These are phyloP conservation scores for Gallinago jamesoni DNA, from an alignment of 2,113 vertebrate species.

Conservation along the genomic window DNA sequence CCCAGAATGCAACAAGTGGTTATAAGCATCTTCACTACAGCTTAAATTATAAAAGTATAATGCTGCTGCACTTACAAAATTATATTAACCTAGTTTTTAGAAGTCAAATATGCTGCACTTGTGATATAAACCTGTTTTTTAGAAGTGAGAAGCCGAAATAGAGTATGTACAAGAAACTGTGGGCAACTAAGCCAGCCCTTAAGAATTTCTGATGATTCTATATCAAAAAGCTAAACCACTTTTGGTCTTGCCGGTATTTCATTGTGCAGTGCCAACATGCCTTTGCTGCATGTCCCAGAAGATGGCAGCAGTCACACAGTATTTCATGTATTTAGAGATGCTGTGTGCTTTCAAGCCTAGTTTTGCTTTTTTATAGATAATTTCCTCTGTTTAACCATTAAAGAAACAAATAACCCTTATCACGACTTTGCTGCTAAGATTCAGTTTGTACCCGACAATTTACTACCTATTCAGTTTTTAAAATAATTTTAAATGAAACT, in stretches of 20 bases:
- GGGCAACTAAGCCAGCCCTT: not conserved
- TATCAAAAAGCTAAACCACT: not conserved
- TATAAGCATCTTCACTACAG: not conserved
- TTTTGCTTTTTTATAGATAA: not conserved
- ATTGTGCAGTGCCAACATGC: not conserved
- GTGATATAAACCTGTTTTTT: not conserved
- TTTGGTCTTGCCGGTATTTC: not conserved
- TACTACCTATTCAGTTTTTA: not conserved
- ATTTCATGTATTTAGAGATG: fast-evolving
- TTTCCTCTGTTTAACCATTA: not conserved
- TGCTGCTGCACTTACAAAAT: not conserved
- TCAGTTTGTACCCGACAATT: not conserved
- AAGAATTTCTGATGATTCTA: not conserved
- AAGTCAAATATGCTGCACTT: not conserved
- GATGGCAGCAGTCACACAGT: constrained; percentile 57
- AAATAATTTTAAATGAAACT: not conserved
- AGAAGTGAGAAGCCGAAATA: not conserved
- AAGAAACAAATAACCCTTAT: not conserved
- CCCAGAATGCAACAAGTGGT: not conserved
- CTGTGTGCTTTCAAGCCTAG: not conserved
- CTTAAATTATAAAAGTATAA: not conserved
- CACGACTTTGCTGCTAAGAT: not conserved
- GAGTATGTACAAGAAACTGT: not conserved
- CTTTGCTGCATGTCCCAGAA: not conserved
- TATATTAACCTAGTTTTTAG: not conserved